Conservation (phyloP, 2,113 vertebrate species). For the Xiphophorus couchianus region DNA sequence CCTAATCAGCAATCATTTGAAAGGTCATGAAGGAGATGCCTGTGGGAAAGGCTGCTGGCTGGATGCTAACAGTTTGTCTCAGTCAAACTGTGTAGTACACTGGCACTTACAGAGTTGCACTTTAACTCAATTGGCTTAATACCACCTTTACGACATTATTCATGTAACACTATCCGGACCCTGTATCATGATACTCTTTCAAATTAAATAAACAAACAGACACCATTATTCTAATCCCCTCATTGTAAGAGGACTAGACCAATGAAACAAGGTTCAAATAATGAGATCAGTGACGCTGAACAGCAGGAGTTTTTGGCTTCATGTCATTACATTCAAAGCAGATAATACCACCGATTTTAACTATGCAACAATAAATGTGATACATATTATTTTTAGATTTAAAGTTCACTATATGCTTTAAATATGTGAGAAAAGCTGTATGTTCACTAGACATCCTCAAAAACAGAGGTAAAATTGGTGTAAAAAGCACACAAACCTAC, state of each 20-base stretch:
- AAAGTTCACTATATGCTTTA: background rate
- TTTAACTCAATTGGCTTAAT: slow-evolving; percentile 34
- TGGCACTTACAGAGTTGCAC: slow-evolving; percentile 31
- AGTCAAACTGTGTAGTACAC: slow-evolving; percentile 34
- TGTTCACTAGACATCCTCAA: too few species aligned
- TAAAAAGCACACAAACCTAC: too few species aligned
- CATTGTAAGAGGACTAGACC: background rate
- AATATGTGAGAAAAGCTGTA: too few species aligned
- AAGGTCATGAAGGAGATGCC: slow-evolving; percentile 60
- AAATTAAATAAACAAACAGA: background rate
- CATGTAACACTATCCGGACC: slow-evolving; percentile 1
- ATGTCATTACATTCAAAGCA: background rate
- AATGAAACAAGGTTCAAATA: background rate
- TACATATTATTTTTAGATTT: background rate
- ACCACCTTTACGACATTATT: slow-evolving; percentile 4
- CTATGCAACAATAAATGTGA: background rate
- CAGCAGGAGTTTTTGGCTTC: background rate
- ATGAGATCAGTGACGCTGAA: background rate
- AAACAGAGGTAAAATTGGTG: too few species aligned
- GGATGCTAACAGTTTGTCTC: slow-evolving; percentile 51
- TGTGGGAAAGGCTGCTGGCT: slow-evolving; percentile 47
- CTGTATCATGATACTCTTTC: background rate
- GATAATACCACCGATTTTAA: background rate
- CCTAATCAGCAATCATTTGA: slow-evolving; percentile 70
- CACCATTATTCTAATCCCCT: background rate